These are phyloP conservation scores for Tribolium madens DNA, from an alignment of 1,140 invertebrate genomes.

Conservation along the genomic window DNA sequence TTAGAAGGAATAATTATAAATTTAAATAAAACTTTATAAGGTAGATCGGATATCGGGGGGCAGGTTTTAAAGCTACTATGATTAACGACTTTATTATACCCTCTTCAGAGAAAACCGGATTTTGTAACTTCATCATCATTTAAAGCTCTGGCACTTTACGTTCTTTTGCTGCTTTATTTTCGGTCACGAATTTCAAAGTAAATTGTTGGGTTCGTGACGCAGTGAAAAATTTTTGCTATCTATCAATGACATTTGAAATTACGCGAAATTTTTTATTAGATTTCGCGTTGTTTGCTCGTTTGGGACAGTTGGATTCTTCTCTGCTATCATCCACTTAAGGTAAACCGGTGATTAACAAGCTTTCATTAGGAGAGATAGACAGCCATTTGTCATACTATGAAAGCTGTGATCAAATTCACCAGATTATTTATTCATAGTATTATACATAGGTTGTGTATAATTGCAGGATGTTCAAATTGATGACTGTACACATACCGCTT, in stretches of 20 bases:
- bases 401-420: neutral
- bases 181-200: conserved; percentile 40
- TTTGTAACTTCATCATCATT: conserved; percentile 62
- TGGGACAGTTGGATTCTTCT: too few species aligned
- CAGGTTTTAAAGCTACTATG: conserved; percentile 56
- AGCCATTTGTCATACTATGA: conserved; percentile 14
- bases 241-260: conserved; percentile 25
- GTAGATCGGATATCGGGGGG: conserved; percentile 60
- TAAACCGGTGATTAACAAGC: conserved; percentile 1
- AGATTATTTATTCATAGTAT: conserved; percentile 30
- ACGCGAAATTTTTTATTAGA: too few species aligned
- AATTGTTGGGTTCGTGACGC: conserved; percentile 36
- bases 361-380: conserved; percentile 5
- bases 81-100: conserved; percentile 62
- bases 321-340: neutral
- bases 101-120: conserved; percentile 58
- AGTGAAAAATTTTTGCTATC: conserved; percentile 38
- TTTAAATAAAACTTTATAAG: conserved; percentile 56
- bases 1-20: conserved; percentile 55
- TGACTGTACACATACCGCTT: neutral
- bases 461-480: conserved; percentile 30
- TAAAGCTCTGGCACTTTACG: conserved; percentile 48
- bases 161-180: conserved; percentile 38
- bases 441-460: neutral
- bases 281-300: neutral